These are phyloP conservation scores for Cichladusa arquata DNA, from an alignment of 2,113 vertebrate species.

Conservation along the genomic window DNA sequence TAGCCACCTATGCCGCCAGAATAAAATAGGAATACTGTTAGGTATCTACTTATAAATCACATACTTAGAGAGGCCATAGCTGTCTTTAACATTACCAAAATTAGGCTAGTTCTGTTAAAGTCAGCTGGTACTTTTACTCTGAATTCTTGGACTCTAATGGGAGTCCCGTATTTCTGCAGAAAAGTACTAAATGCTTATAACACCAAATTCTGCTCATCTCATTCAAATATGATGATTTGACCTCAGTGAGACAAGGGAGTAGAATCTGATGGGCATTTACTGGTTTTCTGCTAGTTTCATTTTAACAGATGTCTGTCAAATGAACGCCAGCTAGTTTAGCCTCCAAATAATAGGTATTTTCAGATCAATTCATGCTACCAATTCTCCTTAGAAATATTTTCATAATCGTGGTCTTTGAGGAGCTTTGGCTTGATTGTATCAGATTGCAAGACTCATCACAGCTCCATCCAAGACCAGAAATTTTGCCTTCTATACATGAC, in stretches of 20 bases:
- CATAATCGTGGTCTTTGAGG: not conserved
- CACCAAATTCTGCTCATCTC: not conserved
- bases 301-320: not conserved
- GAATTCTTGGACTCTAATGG: not conserved
- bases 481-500: not conserved
- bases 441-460: slow-evolving; percentile 34
- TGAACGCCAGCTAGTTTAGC: not conserved
- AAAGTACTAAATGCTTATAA: not conserved
- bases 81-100: not conserved
- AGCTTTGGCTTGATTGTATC: slow-evolving; percentile 25
- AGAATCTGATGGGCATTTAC: not conserved
- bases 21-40: not conserved
- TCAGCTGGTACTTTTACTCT: not conserved
- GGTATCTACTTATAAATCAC: not conserved
- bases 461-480: slow-evolving; percentile 18
- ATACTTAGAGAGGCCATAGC: not conserved
- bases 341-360: not conserved
- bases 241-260: not conserved
- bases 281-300: not conserved
- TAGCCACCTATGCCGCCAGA: not conserved
- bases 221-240: not conserved
- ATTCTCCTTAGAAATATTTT: not conserved
- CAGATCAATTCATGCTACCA: not conserved
- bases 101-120: not conserved
- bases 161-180: not conserved